A percentile compares a stretch with the other conserved stretches of the same genome.
Evolutionary conservation across 1,140 invertebrate species (phyloP).

Genomic region (Micrasema longulum): DNA sequence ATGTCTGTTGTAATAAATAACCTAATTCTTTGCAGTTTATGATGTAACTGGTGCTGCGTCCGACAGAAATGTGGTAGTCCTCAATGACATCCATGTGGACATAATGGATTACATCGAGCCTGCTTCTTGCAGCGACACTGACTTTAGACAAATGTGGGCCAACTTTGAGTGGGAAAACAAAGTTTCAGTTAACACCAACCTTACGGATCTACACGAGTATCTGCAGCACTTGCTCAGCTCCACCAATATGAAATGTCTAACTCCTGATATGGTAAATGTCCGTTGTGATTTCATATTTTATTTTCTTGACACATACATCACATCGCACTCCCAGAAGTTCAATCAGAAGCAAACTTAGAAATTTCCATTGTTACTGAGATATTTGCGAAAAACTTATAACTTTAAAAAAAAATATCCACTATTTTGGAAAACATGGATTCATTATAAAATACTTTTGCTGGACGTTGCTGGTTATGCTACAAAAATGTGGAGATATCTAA

Average conservation of each 20-base stretch:
- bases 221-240: slow-evolving; percentile 91
- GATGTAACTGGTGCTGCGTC: slow-evolving; percentile 93
- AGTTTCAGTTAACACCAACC: slow-evolving; percentile 95
- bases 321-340: too few relatives aligned
- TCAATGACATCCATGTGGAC: slow-evolving; percentile 99
- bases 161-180: slow-evolving; percentile 99
- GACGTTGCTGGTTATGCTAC: too few relatives aligned
- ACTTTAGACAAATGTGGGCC: slow-evolving; percentile 99
- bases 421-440: too few relatives aligned
- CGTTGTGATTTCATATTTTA: too few relatives aligned
- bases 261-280: slow-evolving; percentile 85
- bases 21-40: slow-evolving; percentile 89
- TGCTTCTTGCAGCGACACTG: slow-evolving; percentile 92
- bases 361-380: too few relatives aligned
- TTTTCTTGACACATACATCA: too few relatives aligned
- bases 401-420: too few relatives aligned
- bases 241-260: slow-evolving; percentile 99
- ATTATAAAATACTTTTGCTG: too few relatives aligned
- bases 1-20: background rate
- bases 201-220: slow-evolving; percentile 94
- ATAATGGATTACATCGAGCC: slow-evolving; percentile 99
- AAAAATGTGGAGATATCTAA: too few relatives aligned
- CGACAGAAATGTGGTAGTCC: slow-evolving; percentile 95
- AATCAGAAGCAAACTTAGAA: too few relatives aligned
- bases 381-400: too few relatives aligned